phyloP scores from a whole-genome alignment of 2,888 invertebrate genomes.

The Micropterix aruncella region DNA sequence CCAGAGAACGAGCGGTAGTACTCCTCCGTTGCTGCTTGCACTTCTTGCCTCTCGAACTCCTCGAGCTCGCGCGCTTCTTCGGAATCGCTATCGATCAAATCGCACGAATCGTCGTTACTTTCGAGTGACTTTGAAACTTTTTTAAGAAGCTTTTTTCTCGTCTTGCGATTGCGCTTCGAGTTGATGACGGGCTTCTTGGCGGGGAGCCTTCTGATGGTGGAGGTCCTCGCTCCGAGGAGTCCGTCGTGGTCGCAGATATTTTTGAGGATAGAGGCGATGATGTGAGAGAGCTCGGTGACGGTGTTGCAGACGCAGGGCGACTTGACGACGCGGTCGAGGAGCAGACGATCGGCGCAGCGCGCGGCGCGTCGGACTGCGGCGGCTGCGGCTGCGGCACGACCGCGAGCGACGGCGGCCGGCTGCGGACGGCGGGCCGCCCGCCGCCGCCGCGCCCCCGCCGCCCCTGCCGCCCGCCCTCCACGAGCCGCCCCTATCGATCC shows the following conservation, averaged over 20 bases:
- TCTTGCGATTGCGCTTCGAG: not conserved
- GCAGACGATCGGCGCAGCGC: slow-evolving; percentile 24
- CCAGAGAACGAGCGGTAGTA: slow-evolving; percentile 8
- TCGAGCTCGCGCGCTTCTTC: slow-evolving; percentile 9
- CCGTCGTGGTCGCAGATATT: not conserved
- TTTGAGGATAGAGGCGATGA: not conserved
- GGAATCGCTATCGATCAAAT: not conserved
- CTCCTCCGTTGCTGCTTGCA: slow-evolving; percentile 10
- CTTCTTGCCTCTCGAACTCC: slow-evolving; percentile 10
- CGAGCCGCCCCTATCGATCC: slow-evolving; percentile 26
- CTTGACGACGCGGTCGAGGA: slow-evolving; percentile 15
- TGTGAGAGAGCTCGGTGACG: not conserved
- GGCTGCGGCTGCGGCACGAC: slow-evolving; percentile 12
- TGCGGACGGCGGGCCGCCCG: slow-evolving; percentile 18
- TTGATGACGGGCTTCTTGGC: not conserved
- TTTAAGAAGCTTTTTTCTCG: not conserved
- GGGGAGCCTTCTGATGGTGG: not conserved
- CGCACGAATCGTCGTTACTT: no score
- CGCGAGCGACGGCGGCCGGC: slow-evolving; percentile 19
- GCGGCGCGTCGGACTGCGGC: slow-evolving; percentile 13
- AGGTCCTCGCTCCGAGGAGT: not conserved
- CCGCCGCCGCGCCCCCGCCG: slow-evolving; percentile 24
- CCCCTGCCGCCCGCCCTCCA: slow-evolving; percentile 21
- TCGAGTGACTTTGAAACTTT: no score
- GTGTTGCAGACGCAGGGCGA: slow-evolving; percentile 6